phyloP scores from a whole-genome alignment of 2,113 vertebrate species.

The Oreochromis aureus region DNA sequence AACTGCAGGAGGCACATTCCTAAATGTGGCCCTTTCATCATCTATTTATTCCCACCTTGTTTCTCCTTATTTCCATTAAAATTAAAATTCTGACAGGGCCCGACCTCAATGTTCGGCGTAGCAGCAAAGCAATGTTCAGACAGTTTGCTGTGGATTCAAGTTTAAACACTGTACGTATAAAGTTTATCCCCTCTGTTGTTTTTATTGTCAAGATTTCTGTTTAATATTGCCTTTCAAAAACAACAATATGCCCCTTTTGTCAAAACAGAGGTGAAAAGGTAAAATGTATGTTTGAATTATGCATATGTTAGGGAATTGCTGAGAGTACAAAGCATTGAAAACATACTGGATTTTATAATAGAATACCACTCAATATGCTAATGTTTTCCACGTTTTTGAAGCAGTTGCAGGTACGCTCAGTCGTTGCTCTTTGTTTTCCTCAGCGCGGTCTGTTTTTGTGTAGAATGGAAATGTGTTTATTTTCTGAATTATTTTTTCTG shows the following conservation, averaged over 20 bases:
- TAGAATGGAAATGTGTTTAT: constrained; percentile 29
- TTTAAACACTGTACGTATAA: background rate
- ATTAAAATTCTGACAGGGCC: accelerated
- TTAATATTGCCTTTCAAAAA: background rate
- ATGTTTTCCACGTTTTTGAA: constrained; percentile 19
- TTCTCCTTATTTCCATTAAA: background rate
- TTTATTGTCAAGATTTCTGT: background rate
- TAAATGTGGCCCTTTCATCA: background rate
- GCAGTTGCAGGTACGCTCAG: background rate
- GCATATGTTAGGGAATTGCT: constrained; percentile 1
- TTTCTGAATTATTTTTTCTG: background rate
- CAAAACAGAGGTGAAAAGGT: background rate
- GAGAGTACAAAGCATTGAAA: constrained; percentile 23
- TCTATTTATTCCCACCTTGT: background rate
- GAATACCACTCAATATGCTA: constrained; percentile 56
- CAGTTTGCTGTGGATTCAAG: background rate
- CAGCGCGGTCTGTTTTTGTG: background rate
- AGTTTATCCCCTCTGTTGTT: background rate
- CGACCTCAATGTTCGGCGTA: background rate
- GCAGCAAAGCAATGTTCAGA: background rate
- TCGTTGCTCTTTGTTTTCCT: background rate
- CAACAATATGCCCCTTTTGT: background rate
- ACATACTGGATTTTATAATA: constrained; percentile 22
- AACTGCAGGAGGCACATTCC: background rate
- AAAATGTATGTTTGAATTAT: constrained; percentile 23